phyloP scores from a whole-genome alignment of 2,113 vertebrate genomes.

The Melanerpes formicivorus region DNA sequence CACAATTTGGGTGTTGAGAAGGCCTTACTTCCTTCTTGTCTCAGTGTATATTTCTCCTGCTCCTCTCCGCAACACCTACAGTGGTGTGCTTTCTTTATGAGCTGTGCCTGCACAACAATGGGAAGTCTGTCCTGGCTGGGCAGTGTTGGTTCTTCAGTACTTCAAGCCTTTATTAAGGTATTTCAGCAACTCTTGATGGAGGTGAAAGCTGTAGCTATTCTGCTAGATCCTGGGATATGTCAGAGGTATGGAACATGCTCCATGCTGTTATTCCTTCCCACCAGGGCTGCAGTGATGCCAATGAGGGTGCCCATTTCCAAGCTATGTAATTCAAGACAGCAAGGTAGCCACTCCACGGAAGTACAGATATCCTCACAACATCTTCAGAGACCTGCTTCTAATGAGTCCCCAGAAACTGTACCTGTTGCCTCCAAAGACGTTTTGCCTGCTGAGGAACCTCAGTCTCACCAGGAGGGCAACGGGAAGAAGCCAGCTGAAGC shows the following conservation, averaged over 20 bases:
- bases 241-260: not conserved
- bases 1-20: not conserved
- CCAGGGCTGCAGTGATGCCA: conserved; percentile 22
- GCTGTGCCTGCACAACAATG: not conserved
- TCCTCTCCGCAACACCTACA: not conserved
- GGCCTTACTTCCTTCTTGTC: not conserved
- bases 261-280: not conserved
- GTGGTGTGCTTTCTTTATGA: not conserved
- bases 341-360: not conserved
- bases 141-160: not conserved
- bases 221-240: not conserved
- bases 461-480: not conserved
- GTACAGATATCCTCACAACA: not conserved
- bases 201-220: not conserved
- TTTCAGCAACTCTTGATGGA: not conserved
- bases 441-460: not conserved
- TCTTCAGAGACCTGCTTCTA: not conserved
- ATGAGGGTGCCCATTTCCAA: conserved; percentile 58
- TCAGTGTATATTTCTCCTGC: not conserved
- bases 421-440: not conserved
- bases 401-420: not conserved
- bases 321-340: not conserved
- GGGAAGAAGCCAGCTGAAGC: not conserved
- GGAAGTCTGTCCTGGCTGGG: not conserved
- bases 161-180: not conserved